Evolutionary conservation across 2,888 invertebrate species (phyloP), one percentile per base, ranked within the genome.

Genomic region (Morpho deidamia): DNA sequence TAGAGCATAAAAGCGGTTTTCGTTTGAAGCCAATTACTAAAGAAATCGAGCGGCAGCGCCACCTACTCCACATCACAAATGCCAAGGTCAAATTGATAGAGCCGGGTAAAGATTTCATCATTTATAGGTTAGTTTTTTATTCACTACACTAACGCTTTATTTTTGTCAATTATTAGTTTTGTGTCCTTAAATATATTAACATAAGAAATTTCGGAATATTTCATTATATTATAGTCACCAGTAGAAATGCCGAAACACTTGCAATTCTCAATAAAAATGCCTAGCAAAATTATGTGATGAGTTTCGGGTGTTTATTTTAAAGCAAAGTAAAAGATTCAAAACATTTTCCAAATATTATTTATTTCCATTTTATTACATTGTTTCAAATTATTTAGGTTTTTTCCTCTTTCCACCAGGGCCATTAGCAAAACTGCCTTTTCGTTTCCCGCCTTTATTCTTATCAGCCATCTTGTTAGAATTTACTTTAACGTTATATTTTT

Each of bases 341-440:
- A 32, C 35, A 48, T 61, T 63, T 54, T 53, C 58, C 60, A 60
- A 23, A n/a, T 23, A 39, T 14, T n/a, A 56, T 58, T 56, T 50
- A 53, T 53, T 58, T 23, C 4, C 5, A 46, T 23, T 23, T 23
- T 5, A 63, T 14, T 10, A 44, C 1, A 34, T 5, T 8, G 23
- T 9, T 12, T 9, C 23, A 45, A 62, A 54, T 73, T 62, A 83
- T 65, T 82, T 74, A 51, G 69, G 68, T 62, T 78, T 88, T 56
- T 72, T 85, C 61, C 70, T 81, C 59, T 86, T 86, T 3, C 83
- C 85, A 8, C 83, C 84, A 2, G 62, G 66, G 7, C 71, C 72
- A 12, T 72, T 69, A 10, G 51, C 34, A n/a, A 66, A 67, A 14
- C 65, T 71, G 55, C 66, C 65, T 71, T 77, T 82, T 48, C 81